These are phyloP conservation scores for Ia io DNA, from an alignment of 2,113 vertebrate genomes.

Conservation along the genomic window DNA sequence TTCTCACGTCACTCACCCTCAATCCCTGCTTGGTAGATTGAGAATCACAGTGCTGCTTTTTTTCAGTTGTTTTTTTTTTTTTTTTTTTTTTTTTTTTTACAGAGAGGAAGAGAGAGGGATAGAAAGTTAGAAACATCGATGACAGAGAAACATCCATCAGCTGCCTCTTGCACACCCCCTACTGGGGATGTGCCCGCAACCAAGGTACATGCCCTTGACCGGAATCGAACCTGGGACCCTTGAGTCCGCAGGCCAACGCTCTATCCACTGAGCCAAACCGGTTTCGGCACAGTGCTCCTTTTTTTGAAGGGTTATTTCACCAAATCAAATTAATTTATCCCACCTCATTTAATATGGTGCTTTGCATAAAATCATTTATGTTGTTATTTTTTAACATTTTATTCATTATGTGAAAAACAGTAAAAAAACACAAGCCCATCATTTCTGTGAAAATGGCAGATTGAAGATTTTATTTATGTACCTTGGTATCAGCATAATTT, in stretches of 20 bases:
- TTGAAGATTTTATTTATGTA: not conserved
- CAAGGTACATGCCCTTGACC: no score
- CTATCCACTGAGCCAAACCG: no score
- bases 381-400: not conserved
- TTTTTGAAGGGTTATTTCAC: not conserved
- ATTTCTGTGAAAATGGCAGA: not conserved
- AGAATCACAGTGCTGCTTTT: not conserved
- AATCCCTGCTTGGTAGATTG: not conserved
- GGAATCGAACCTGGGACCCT: no score
- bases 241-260: no score
- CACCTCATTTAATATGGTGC: not conserved
- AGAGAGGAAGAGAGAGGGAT: no score
- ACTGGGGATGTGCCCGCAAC: no score
- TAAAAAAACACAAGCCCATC: not conserved
- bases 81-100: no score
- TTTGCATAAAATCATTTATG: not conserved
- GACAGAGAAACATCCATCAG: no score
- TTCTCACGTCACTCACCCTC: not conserved
- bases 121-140: no score
- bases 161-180: no score
- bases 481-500: not conserved
- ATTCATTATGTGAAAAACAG: not conserved
- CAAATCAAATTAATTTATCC: not conserved
- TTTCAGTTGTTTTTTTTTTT: no score
- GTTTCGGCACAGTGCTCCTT: not conserved